Conservation (phyloP, 2,888 invertebrate genomes). For the Balanococcus diminutus region DNA sequence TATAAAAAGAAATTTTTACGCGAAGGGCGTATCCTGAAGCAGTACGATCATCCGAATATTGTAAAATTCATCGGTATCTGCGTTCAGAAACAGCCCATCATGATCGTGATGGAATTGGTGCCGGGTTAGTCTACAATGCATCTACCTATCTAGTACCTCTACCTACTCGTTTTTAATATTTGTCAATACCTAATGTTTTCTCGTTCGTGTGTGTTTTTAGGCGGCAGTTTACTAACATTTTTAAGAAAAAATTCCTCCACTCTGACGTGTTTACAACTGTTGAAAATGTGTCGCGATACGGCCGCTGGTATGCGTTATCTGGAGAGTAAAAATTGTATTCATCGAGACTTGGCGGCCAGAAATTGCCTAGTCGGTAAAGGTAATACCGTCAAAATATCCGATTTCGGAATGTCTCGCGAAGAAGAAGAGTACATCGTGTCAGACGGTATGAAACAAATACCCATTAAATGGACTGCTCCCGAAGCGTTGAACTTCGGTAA, state of each 20-base stretch:
- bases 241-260: slow-evolving; percentile 77
- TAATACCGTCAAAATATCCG: slow-evolving; percentile 92
- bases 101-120: slow-evolving; percentile 99
- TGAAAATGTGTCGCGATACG: slow-evolving; percentile 92
- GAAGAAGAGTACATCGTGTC: slow-evolving; percentile 97
- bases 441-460: slow-evolving; percentile 97
- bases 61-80: slow-evolving; percentile 96
- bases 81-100: slow-evolving; percentile 96
- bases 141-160: not conserved
- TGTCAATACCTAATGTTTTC: too few relatives aligned
- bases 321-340: slow-evolving; percentile 94
- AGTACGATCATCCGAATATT: slow-evolving; percentile 96
- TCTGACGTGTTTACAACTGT: slow-evolving; percentile 71
- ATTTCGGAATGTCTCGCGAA: slow-evolving; percentile 97
- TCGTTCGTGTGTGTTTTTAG: slow-evolving; percentile 64
- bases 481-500: slow-evolving; percentile 92
- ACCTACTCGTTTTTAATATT: too few relatives aligned
- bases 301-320: slow-evolving; percentile 94
- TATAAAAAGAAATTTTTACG: slow-evolving; percentile 91
- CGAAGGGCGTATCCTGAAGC: slow-evolving; percentile 93
- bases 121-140: slow-evolving; percentile 67
- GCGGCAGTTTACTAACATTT: slow-evolving; percentile 89
- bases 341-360: slow-evolving; percentile 91
- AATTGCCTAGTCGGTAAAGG: slow-evolving; percentile 89
- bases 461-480: slow-evolving; percentile 98